These are phyloP conservation scores for Chionodraco myersi DNA, from an alignment of 2,113 vertebrate species.

Conservation along the genomic window DNA sequence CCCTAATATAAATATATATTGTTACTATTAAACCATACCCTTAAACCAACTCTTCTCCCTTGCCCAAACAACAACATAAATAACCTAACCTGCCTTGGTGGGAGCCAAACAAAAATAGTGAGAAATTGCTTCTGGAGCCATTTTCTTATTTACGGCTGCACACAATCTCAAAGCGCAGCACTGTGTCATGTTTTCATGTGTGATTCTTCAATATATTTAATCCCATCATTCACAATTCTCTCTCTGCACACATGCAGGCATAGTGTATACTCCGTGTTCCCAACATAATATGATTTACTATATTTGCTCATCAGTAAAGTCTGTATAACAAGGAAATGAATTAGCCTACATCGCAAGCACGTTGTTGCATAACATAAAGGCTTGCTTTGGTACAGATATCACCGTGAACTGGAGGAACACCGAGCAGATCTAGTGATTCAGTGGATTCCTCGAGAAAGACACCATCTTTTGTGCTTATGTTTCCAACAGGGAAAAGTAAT, in stretches of 20 bases:
- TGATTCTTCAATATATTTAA: constrained; percentile 53
- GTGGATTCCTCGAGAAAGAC: constrained; percentile 36
- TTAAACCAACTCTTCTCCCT: neutral
- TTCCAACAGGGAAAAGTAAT: constrained; percentile 77
- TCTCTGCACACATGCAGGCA: constrained; percentile 1
- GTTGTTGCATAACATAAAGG: constrained; percentile 27
- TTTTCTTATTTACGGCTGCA: constrained; percentile 23
- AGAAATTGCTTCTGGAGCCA: constrained; percentile 46
- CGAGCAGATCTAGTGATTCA: constrained; percentile 43
- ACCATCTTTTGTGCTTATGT: constrained; percentile 68
- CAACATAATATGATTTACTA: constrained; percentile 1
- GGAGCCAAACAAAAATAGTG: neutral
- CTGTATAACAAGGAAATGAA: constrained; percentile 30
- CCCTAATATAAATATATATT: too few relatives aligned
- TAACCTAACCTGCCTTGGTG: neutral
- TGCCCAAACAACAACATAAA: neutral
- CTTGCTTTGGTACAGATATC: constrained; percentile 38
- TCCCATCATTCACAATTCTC: constrained; percentile 48
- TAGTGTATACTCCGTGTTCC: neutral
- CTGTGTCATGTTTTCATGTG: constrained; percentile 39
- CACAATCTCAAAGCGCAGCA: constrained; percentile 27
- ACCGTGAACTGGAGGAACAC: constrained; percentile 24
- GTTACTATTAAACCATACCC: too few relatives aligned
- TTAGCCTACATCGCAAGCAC: constrained; percentile 10
- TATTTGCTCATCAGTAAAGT: constrained; percentile 16